Evolutionary conservation across 2,888 invertebrate species (phyloP).

Genomic region (Eurytoma californica): DNA sequence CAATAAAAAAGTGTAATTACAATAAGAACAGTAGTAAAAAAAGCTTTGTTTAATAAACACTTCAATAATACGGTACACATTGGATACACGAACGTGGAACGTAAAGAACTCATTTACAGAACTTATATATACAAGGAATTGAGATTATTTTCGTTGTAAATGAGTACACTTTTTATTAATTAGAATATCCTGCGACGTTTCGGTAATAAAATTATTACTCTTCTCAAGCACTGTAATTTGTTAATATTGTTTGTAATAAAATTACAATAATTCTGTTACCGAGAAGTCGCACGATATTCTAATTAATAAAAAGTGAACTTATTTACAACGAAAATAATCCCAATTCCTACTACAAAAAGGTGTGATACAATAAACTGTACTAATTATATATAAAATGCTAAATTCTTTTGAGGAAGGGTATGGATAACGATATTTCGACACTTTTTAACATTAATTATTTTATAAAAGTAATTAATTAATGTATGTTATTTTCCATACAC

Average conservation of each 20-base stretch:
- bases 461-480: constrained; percentile 23
- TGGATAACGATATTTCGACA: constrained; percentile 31
- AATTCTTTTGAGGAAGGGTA: constrained; percentile 14
- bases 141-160: no score
- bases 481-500: constrained; percentile 1
- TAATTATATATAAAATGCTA: constrained; percentile 4
- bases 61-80: constrained; percentile 39
- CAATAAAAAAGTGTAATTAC: constrained; percentile 26
- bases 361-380: no score
- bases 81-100: constrained; percentile 33
- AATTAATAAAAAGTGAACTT: no score
- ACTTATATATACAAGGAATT: not conserved
- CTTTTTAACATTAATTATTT: constrained; percentile 28
- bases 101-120: constrained; percentile 43
- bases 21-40: constrained; percentile 34
- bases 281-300: no score
- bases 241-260: no score
- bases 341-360: no score
- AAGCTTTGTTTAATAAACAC: constrained; percentile 29
- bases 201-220: no score
- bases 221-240: no score
- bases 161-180: no score
- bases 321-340: no score
- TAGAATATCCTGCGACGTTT: no score
- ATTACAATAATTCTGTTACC: no score